phyloP scores from a whole-genome alignment of 2,888 invertebrate genomes.

The Lasius fuliginosus region DNA sequence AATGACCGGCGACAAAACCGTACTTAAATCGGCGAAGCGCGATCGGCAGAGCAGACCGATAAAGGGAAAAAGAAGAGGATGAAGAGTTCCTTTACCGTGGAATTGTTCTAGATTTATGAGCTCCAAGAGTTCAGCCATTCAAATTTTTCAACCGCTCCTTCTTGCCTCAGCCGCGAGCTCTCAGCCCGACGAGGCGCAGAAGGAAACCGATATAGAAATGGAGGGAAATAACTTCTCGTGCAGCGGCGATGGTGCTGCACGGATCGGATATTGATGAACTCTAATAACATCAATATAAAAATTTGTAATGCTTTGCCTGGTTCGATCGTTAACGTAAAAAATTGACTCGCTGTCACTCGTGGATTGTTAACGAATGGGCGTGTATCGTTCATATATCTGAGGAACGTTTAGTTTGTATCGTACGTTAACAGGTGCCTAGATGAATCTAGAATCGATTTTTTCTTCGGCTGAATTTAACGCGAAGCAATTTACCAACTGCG shows the following conservation, averaged over 20 bases:
- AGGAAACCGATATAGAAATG: constrained; percentile 73
- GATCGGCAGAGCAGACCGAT: constrained; percentile 61
- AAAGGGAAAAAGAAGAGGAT: constrained; percentile 60
- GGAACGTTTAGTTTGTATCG: background rate
- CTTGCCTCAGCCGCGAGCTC: constrained; percentile 67
- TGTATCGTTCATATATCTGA: background rate
- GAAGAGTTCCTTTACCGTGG: constrained; percentile 72
- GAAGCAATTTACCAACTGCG: background rate
- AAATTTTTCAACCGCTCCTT: constrained; percentile 75
- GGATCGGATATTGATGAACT: constrained; percentile 72
- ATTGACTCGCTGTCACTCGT: constrained; percentile 1
- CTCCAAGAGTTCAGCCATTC: constrained; percentile 75
- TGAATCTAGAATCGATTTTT: constrained; percentile 1
- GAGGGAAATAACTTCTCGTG: constrained; percentile 67
- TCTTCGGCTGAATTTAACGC: background rate
- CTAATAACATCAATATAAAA: constrained; percentile 68
- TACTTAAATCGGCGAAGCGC: constrained; percentile 58
- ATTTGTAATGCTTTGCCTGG: constrained; percentile 62
- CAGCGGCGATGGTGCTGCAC: constrained; percentile 46
- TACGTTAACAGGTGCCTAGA: background rate
- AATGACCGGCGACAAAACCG: constrained; percentile 57
- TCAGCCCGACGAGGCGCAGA: constrained; percentile 61
- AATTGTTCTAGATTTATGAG: constrained; percentile 78
- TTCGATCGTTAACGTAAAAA: constrained; percentile 47
- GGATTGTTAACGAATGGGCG: constrained; percentile 36